Evolutionary conservation across 2,797 vertebrate genomes (phyloP).

Genomic region (Macrochelys suwanniensis): DNA sequence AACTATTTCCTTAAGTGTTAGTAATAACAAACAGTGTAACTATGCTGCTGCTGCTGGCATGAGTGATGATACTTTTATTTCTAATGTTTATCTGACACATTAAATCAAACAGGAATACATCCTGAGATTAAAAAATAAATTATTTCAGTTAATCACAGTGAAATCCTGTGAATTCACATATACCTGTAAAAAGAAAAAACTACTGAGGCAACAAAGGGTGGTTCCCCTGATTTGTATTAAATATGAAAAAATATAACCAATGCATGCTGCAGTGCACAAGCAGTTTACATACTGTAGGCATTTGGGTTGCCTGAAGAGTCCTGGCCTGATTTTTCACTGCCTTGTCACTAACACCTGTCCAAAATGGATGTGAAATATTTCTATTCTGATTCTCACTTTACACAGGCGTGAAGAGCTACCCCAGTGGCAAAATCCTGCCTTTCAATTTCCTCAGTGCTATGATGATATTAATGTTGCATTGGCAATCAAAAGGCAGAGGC

Average conservation of each 20-base stretch:
- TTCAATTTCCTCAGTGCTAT: not conserved
- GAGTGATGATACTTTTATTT: not conserved
- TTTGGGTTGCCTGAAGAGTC: not conserved
- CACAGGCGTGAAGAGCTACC: fast-evolving
- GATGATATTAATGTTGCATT: not conserved
- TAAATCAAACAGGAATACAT: not conserved
- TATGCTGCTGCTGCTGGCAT: not conserved
- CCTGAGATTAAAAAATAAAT: not conserved
- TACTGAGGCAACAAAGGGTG: not conserved
- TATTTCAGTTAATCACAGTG: not conserved
- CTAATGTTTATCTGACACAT: not conserved
- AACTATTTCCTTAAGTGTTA: not conserved
- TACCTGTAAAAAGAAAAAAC: not conserved
- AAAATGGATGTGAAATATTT: fast-evolving
- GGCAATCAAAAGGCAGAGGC: not conserved
- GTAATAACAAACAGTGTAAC: not conserved
- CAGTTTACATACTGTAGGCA: not conserved
- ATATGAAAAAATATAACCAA: not conserved
- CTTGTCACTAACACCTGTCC: not conserved
- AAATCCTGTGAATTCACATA: not conserved
- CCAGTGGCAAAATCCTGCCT: not conserved
- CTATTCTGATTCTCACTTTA: not conserved
- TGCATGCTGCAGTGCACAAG: not conserved
- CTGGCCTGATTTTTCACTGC: not conserved
- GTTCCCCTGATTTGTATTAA: not conserved